phyloP scores from a whole-genome alignment of 2,797 vertebrate genomes.

The Arnoldichthys spilopterus region DNA sequence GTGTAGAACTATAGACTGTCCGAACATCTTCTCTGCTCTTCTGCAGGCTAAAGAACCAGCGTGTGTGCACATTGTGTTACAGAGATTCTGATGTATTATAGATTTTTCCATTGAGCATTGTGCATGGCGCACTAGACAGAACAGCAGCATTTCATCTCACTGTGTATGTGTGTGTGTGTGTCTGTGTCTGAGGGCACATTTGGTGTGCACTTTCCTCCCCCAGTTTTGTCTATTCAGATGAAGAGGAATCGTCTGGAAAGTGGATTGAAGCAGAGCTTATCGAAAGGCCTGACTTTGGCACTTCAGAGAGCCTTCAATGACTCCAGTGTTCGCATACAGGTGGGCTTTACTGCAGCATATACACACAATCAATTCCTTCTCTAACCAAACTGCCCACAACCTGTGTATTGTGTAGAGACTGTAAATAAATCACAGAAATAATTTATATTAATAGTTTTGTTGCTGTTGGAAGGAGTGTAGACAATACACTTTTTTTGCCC shows the following conservation, averaged over 20 bases:
- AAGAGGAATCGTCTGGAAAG: constrained; percentile 82
- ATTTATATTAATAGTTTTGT: not conserved
- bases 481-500: not conserved
- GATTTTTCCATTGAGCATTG: constrained; percentile 9
- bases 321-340: constrained; percentile 81
- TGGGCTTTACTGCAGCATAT: constrained; percentile 52
- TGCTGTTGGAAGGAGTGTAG: constrained; percentile 8
- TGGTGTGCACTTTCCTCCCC: constrained; percentile 13
- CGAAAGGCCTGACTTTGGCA: constrained; percentile 86
- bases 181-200: constrained; percentile 3
- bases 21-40: not conserved
- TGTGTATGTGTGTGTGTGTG: constrained; percentile 10
- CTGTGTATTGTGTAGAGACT: not conserved
- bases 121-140: constrained; percentile 5
- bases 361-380: not conserved
- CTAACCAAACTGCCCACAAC: not conserved
- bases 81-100: not conserved
- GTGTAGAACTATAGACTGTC: not conserved
- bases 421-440: not conserved
- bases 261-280: constrained; percentile 83
- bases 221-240: constrained; percentile 90
- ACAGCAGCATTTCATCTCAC: not conserved
- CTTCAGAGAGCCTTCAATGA: constrained; percentile 88
- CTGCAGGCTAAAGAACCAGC: not conserved
- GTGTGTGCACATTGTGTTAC: constrained; percentile 12